These are phyloP conservation scores for Characodon lateralis DNA, from an alignment of 2,797 vertebrate species.

Conservation along the genomic window DNA sequence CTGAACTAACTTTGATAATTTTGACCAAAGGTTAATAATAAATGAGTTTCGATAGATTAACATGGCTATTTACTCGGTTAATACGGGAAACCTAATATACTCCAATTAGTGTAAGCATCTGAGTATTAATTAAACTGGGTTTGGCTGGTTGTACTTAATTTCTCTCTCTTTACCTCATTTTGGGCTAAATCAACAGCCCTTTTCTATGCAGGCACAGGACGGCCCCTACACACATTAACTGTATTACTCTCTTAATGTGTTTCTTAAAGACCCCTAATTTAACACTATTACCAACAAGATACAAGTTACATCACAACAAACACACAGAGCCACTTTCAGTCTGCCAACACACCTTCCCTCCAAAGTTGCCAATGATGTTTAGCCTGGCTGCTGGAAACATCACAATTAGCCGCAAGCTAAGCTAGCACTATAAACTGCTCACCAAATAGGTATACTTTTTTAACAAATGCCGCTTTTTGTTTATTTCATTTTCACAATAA, in stretches of 20 bases:
- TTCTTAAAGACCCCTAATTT: constrained; percentile 10
- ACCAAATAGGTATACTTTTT: neutral
- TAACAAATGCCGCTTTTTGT: neutral
- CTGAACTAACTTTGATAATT: neutral
- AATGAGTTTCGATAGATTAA: neutral
- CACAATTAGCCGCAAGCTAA: constrained; percentile 4
- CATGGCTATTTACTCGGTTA: neutral
- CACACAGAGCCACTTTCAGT: constrained; percentile 3
- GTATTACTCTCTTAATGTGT: constrained; percentile 2
- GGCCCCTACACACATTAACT: constrained; percentile 9
- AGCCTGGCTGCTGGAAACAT: constrained; percentile 6
- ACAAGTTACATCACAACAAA: constrained; percentile 13
- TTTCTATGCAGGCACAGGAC: constrained; percentile 6
- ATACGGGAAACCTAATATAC: neutral
- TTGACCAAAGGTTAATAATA: neutral
- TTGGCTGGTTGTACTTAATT: neutral
- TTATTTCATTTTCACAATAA: neutral
- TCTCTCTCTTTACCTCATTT: neutral
- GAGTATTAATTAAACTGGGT: neutral
- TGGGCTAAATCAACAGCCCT: constrained; percentile 11
- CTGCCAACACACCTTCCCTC: neutral
- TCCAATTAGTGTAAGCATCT: too few relatives aligned
- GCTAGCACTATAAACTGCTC: neutral
- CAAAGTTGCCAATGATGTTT: neutral
- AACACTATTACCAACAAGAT: neutral